A percentile compares a stretch with the other conserved stretches of the same genome.
Conservation (phyloP, 1,140 invertebrate genomes). For the Heliconius hermathena region DNA sequence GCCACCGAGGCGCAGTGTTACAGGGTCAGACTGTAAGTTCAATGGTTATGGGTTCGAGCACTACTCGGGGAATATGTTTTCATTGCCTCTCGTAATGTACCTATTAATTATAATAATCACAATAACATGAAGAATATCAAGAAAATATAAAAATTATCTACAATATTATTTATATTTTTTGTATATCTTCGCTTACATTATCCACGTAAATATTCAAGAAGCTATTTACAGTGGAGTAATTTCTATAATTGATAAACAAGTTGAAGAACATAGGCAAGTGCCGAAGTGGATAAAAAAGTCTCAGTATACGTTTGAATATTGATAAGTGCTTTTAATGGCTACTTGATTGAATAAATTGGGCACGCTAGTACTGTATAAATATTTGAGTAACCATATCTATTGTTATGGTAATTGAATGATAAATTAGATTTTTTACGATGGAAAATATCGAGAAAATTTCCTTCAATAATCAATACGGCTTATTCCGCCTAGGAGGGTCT, state of each 20-base stretch:
- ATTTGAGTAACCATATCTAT: neutral
- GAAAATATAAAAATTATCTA: too few species aligned
- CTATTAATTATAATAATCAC: too few species aligned
- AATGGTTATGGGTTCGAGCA: too few species aligned
- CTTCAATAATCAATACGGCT: neutral
- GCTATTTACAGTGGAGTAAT: neutral
- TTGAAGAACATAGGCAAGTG: conserved; percentile 19
- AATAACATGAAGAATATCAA: too few species aligned
- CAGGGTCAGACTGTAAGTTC: too few species aligned
- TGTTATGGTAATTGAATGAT: neutral
- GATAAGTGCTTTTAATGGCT: conserved; percentile 15
- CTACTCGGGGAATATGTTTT: too few species aligned
- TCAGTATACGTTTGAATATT: conserved; percentile 32
- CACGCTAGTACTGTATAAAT: conserved; percentile 8
- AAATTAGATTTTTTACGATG: neutral
- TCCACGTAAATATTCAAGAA: neutral
- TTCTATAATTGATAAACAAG: conserved; percentile 9
- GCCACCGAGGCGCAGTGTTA: too few species aligned
- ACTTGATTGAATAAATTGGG: conserved; percentile 26
- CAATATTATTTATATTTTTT: too few species aligned
- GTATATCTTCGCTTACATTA: too few species aligned
- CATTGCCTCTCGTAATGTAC: too few species aligned
- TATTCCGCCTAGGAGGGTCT: too few species aligned
- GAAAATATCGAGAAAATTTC: neutral
- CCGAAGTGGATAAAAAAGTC: conserved; percentile 25